A percentile compares a stretch with the other conserved stretches of the same genome.
Evolutionary conservation across 2,113 vertebrate genomes (phyloP).

Genomic region (Albula glossodonta): DNA sequence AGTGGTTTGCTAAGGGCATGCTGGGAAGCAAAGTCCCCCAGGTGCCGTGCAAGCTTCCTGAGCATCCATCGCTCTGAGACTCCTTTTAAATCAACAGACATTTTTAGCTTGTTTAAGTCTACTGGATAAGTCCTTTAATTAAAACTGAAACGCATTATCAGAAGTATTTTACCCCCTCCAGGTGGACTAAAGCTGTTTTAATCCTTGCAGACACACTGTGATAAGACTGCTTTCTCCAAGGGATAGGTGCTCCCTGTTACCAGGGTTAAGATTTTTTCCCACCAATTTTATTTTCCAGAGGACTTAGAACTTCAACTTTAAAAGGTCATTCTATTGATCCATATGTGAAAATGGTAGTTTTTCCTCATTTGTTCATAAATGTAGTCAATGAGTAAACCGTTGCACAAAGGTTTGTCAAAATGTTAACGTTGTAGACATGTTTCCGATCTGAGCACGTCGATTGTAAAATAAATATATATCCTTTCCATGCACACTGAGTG

Average conservation of each 20-base stretch:
- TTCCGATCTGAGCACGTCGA: neutral
- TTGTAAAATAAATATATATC: neutral
- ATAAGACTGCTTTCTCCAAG: neutral
- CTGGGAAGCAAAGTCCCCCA: neutral
- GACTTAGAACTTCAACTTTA: neutral
- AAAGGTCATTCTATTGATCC: neutral
- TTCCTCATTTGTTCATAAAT: neutral
- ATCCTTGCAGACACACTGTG: neutral
- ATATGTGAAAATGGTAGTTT: neutral
- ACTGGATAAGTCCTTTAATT: neutral
- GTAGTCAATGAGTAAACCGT: neutral
- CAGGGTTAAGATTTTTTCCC: neutral
- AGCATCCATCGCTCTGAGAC: neutral
- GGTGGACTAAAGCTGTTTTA: slow-evolving; percentile 1
- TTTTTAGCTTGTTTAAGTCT: neutral
- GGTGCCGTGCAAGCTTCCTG: neutral
- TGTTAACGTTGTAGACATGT: neutral
- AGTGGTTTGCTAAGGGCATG: neutral
- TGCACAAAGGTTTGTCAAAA: slow-evolving; percentile 1
- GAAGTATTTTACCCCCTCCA: neutral
- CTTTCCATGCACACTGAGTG: neutral
- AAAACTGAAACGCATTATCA: neutral
- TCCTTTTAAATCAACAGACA: neutral
- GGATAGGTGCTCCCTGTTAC: neutral
- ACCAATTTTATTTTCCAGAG: neutral